phyloP scores from a whole-genome alignment of 2,797 vertebrate genomes.

The Xenopus petersii region DNA sequence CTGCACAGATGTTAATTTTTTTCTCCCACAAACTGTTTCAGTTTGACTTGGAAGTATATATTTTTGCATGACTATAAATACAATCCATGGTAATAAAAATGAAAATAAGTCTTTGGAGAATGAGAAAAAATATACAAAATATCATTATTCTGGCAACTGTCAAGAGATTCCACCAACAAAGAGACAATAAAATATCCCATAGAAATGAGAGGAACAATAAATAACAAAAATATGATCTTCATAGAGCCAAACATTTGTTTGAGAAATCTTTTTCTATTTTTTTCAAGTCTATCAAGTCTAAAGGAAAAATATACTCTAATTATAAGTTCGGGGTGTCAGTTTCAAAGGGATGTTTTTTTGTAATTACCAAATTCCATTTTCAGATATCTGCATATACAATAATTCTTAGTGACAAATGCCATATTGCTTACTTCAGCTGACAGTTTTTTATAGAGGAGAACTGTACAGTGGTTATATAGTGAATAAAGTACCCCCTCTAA shows the following conservation, averaged over 20 bases:
- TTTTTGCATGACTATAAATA: slow-evolving; percentile 25
- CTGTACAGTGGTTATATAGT: no score
- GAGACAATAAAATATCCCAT: not conserved
- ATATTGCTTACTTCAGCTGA: no score
- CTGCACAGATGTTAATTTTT: slow-evolving; percentile 34
- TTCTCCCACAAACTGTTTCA: slow-evolving; percentile 12
- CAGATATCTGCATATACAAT: no score
- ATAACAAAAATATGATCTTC: not conserved
- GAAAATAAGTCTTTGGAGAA: slow-evolving; percentile 16
- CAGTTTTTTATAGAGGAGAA: no score
- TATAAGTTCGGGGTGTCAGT: no score
- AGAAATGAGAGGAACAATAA: not conserved
- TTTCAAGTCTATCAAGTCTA: no score
- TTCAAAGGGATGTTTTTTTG: no score
- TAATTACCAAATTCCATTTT: no score
- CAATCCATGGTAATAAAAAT: not conserved
- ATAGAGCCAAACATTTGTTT: not conserved
- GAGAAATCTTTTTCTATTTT: no score
- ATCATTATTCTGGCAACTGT: not conserved
- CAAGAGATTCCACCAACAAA: not conserved
- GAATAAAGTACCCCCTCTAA: no score
- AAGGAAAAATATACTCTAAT: no score
- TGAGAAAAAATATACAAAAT: not conserved
- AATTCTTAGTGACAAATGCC: no score
- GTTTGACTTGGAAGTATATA: slow-evolving; percentile 12